Percentiles rank a stretch among this genome's conserved stretches.
Conservation (phyloP, 1,140 invertebrate species). For the Brachionus manjavacas region DNA sequence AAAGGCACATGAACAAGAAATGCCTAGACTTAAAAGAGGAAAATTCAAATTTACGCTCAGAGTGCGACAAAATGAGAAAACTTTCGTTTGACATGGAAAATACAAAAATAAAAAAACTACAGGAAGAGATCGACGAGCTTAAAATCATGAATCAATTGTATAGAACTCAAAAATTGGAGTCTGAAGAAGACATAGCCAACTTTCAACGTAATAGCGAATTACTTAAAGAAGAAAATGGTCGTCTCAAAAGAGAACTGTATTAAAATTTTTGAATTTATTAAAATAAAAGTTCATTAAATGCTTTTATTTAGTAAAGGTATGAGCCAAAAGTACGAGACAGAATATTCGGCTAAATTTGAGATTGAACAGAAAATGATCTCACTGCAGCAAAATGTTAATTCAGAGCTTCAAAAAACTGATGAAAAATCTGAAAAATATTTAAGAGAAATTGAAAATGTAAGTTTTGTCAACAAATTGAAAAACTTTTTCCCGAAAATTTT, state of each 20-base stretch:
- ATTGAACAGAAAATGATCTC: conserved; percentile 15
- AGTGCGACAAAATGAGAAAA: conserved; percentile 41
- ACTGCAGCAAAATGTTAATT: background rate
- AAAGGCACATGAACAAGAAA: conserved; percentile 63
- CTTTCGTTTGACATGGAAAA: conserved; percentile 27
- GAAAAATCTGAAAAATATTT: conserved; percentile 16
- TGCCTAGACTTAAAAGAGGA: conserved; percentile 57
- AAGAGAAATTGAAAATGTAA: conserved; percentile 32
- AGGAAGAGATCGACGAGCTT: conserved; percentile 58
- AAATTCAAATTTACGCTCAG: conserved; percentile 46
- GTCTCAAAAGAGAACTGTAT: conserved; percentile 20
- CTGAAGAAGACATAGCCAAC: conserved; percentile 47
- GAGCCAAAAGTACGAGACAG: background rate
- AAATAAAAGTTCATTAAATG: background rate
- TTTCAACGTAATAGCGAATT: conserved; percentile 73
- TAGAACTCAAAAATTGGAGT: conserved; percentile 40
- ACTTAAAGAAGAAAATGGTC: conserved; percentile 53
- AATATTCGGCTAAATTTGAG: background rate
- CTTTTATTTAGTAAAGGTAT: background rate
- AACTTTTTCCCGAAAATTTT: too few relatives aligned
- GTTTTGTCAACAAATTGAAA: background rate
- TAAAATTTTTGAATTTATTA: background rate
- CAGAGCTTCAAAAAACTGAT: conserved; percentile 5
- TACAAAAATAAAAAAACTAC: conserved; percentile 53
- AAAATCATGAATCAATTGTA: conserved; percentile 46